Evolutionary conservation across 2,888 invertebrate genomes (phyloP), one percentile per base, ranked within the genome.

Genomic region (Agelastica alni): DNA sequence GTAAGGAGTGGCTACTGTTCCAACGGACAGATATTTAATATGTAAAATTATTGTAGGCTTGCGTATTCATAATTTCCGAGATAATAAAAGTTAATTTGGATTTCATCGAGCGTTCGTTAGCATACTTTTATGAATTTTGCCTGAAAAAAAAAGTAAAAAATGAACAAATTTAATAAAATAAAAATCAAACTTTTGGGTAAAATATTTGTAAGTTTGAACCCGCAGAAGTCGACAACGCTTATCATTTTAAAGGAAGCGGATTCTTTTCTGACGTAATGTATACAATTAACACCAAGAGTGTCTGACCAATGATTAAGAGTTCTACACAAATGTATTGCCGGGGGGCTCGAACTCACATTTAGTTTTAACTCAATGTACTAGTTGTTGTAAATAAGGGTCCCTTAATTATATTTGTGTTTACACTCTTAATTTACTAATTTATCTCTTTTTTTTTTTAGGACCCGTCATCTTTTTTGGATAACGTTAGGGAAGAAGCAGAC

Each of bases 331-430:
- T 66, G 64, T 64, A 64, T 57, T 56, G 48, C 56, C 56, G 59
- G 61, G n/a, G 59, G 56, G 53, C 53, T 47, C 43, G 52, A 43
- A 51, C n/a, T 51, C 32, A 10, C 36, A n/a, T n/a, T n/a, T n/a
- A n/a, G n/a, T n/a, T n/a, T n/a, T n/a, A n/a, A n/a, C n/a, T n/a
- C n/a, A n/a, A n/a, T n/a, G n/a, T n/a, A n/a, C n/a, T n/a, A n/a
- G n/a, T n/a, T n/a, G n/a, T n/a, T n/a, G n/a, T 22, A 45, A 44
- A 47, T 49, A 43, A 48, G 31, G 37, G 58, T 58, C 61, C 62
- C 61, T 59, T 49, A 58, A 53, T 46, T 56, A 66, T 65, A 62
- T 69, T 69, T 70, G 67, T 70, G 66, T 70, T 54, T 66, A 67
- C 67, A 64, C 71, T 68, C 68, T 68, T 68, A 63, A 67, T 57